phyloP scores from a whole-genome alignment of 1,140 invertebrate species.

The Drosophila novamexicana region DNA sequence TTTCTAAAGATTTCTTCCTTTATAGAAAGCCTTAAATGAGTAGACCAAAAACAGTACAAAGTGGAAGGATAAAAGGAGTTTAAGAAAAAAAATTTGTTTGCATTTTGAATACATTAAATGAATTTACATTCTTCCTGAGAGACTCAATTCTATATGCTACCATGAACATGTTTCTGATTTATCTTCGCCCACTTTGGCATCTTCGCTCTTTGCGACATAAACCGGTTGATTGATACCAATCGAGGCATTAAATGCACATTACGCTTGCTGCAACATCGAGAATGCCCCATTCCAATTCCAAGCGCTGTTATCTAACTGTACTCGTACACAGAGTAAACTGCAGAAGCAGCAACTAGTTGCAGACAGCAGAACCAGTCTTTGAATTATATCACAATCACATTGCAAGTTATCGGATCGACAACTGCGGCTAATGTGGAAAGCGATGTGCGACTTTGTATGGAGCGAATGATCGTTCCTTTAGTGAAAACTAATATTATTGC shows the following conservation, averaged over 20 bases:
- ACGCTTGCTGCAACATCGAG: conserved; percentile 21
- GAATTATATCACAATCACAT: conserved; percentile 20
- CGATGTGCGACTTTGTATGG: too few relatives aligned
- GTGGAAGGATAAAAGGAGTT: too few relatives aligned
- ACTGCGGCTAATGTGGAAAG: conserved; percentile 1
- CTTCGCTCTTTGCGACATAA: not conserved
- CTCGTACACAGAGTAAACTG: conserved; percentile 22
- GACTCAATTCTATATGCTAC: not conserved
- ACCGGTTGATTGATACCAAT: conserved; percentile 45
- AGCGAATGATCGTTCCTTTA: not conserved
- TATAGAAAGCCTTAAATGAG: too few relatives aligned
- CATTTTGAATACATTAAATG: too few relatives aligned
- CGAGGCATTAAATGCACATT: conserved; percentile 26
- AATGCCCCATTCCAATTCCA: conserved; percentile 38
- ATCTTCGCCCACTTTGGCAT: not conserved
- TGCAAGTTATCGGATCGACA: conserved; percentile 24
- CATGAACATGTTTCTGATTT: not conserved
- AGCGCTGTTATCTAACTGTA: conserved; percentile 53
- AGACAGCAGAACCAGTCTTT: conserved; percentile 39
- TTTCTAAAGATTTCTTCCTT: too few relatives aligned
- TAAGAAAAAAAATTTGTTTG: too few relatives aligned
- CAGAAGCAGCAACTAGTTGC: conserved; percentile 9
- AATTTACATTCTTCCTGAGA: too few relatives aligned
- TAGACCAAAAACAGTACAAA: too few relatives aligned
- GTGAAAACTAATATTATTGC: conserved; percentile 6